Conservation (phyloP, 2,797 vertebrate species). For the Betta splendens region DNA sequence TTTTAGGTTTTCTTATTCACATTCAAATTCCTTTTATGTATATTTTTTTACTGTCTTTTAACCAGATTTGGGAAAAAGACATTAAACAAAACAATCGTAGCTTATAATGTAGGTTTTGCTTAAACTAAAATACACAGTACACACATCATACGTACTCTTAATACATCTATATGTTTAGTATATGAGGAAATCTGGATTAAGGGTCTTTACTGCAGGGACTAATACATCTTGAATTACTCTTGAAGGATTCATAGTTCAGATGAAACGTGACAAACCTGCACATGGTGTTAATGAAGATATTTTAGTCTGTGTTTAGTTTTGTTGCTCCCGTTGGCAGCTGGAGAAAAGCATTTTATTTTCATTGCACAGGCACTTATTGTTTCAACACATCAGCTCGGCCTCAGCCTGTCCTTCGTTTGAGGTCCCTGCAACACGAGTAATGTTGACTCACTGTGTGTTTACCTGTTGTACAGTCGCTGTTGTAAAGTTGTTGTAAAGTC, state of each 20-base stretch:
- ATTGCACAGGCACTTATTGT: conserved; percentile 56
- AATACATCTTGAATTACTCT: neutral
- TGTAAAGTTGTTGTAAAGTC: conserved; percentile 16
- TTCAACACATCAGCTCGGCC: conserved; percentile 20
- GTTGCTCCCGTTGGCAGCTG: conserved; percentile 5
- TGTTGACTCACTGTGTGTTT: conserved; percentile 31
- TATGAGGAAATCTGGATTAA: neutral
- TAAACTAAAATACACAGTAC: conserved; percentile 1
- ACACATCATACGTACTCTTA: no score
- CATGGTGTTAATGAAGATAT: no score
- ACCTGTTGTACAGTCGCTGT: conserved; percentile 18
- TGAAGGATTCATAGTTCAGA: neutral
- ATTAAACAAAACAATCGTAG: conserved; percentile 1
- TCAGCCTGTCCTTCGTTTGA: conserved; percentile 17
- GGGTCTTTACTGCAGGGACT: neutral
- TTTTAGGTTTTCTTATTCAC: conserved; percentile 46
- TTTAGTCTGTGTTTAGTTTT: neutral
- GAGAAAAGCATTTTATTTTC: conserved; percentile 33
- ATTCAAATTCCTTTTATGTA: conserved; percentile 46
- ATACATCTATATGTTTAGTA: neutral
- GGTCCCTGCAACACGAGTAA: conserved; percentile 18
- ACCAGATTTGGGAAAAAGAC: conserved; percentile 2
- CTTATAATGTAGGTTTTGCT: conserved; percentile 1
- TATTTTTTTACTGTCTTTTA: conserved; percentile 34
- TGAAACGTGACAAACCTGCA: neutral